These are phyloP conservation scores for Myotis lucifugus DNA, from an alignment of 2,113 vertebrate genomes.

Conservation along the genomic window DNA sequence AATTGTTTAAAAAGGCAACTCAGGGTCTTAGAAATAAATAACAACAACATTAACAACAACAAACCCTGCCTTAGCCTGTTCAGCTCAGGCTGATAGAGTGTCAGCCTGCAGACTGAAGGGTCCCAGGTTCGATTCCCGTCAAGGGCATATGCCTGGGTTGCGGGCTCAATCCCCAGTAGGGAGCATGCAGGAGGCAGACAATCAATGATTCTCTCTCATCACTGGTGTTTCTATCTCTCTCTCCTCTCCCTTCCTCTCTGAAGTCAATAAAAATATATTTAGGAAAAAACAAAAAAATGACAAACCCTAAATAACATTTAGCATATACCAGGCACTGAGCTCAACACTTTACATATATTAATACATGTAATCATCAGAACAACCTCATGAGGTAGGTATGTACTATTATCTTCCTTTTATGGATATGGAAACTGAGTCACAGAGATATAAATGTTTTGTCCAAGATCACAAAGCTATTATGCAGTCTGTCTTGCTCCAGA, in stretches of 20 bases:
- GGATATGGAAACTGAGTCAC: neutral
- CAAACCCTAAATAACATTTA: neutral
- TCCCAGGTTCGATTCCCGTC: too few species aligned
- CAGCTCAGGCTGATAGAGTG: too few species aligned
- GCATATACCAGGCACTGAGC: neutral
- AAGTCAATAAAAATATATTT: too few species aligned
- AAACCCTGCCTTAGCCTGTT: neutral
- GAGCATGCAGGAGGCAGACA: too few species aligned
- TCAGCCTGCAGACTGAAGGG: too few species aligned
- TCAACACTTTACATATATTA: conserved; percentile 4
- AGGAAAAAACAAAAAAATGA: neutral
- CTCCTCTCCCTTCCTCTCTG: too few species aligned
- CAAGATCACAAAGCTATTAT: neutral
- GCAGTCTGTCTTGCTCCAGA: neutral
- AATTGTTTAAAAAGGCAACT: neutral
- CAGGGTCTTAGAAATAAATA: conserved; percentile 26
- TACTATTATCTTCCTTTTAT: neutral
- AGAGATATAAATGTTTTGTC: neutral
- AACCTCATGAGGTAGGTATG: neutral
- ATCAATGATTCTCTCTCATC: too few species aligned
- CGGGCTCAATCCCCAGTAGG: too few species aligned
- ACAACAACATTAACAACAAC: neutral
- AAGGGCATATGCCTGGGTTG: too few species aligned
- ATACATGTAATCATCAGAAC: neutral
- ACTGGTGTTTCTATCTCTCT: too few species aligned